Evolutionary conservation across 2,888 invertebrate species (phyloP).

Genomic region (Drosophila mimica): DNA sequence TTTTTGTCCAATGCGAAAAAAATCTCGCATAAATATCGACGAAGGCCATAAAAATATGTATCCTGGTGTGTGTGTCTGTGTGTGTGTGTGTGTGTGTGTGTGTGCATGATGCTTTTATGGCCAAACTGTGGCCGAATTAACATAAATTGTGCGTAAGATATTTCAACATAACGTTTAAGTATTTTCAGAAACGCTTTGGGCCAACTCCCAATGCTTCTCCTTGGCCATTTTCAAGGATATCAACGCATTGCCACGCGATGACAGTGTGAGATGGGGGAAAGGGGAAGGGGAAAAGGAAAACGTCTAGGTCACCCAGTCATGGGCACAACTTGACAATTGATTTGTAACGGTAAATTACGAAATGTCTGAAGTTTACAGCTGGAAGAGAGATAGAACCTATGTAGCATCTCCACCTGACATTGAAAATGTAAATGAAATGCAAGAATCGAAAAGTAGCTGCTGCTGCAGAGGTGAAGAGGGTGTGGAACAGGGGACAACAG

Average conservation of each 20-base stretch:
- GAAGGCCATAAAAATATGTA: conserved; percentile 67
- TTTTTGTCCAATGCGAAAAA: conserved; percentile 66
- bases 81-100: conserved; percentile 10
- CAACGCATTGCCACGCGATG: conserved; percentile 45
- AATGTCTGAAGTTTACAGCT: conserved; percentile 53
- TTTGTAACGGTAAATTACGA: conserved; percentile 76
- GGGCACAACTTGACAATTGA: conserved; percentile 72
- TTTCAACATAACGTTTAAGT: conserved; percentile 55
- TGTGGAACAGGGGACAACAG: conserved; percentile 18
- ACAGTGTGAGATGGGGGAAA: conserved; percentile 10
- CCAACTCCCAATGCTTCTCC: conserved; percentile 15
- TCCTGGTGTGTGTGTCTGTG: conserved; percentile 15
- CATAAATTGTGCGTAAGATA: conserved; percentile 74
- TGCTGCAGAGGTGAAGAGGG: not conserved
- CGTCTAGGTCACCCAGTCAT: conserved; percentile 27
- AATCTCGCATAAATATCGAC: conserved; percentile 70
- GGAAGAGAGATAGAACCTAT: not conserved
- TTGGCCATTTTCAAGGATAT: conserved; percentile 42
- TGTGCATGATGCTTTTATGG: conserved; percentile 49
- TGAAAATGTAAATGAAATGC: conserved; percentile 64
- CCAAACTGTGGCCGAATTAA: conserved; percentile 65
- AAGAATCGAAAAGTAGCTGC: conserved; percentile 34
- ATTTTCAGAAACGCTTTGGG: conserved; percentile 21
- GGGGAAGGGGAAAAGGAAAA: not conserved
- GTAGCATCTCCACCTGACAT: conserved; percentile 38